Evolutionary conservation across 2,797 vertebrate species (phyloP), one percentile per base, ranked within the genome.

Genomic region (Mionectes olivaceus): DNA sequence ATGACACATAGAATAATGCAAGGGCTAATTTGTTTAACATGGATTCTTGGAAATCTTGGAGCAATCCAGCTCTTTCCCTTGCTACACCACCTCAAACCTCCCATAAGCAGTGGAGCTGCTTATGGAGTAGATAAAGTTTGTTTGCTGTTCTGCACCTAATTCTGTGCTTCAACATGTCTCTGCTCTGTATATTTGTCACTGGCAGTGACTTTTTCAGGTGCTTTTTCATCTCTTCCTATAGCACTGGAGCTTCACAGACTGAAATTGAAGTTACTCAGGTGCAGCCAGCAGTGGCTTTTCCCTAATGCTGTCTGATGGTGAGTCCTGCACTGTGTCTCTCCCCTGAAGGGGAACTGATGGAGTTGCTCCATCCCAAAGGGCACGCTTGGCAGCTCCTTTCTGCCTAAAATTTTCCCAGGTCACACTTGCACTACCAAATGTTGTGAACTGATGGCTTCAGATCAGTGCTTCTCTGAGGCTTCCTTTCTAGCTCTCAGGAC

Each of bases 291-390:
- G 49, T 55, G 39, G 17, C 43, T 65, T 87, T 71, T 93, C 67
- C 47, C 43, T 87, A 41, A 57, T 67, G 59, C 39, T 65, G 13
- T 94, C 43, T 87, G 59, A 79, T 43, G n/a, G 17, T 24, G 21
- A 71, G 37, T 65, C 47, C 35, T 1, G 11, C 32, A 2, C 52
- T 14, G 41, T 0, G 0, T 37, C 21, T 87, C 17, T 84, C 39
- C 37, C 24, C 67, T 80, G 63, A 74, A 67, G 79, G 39, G 60
- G 92, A 95, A 74, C 71, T 32, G 88, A 88, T 94, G 79, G 70
- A 79, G 52, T 50, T 77, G 35, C 68, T 86, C 43, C 21, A 17
- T 70, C 73, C 47, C 79, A 39, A 83, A 90, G 14, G 46, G 17
- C 35, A 59, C 0, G 0, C 28, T 55, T 11, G 13, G 76, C 64